Percentiles rank a stretch among this genome's conserved stretches.
Evolutionary conservation across 2,113 vertebrate genomes (phyloP).

Genomic region (Paradisaea rubra): DNA sequence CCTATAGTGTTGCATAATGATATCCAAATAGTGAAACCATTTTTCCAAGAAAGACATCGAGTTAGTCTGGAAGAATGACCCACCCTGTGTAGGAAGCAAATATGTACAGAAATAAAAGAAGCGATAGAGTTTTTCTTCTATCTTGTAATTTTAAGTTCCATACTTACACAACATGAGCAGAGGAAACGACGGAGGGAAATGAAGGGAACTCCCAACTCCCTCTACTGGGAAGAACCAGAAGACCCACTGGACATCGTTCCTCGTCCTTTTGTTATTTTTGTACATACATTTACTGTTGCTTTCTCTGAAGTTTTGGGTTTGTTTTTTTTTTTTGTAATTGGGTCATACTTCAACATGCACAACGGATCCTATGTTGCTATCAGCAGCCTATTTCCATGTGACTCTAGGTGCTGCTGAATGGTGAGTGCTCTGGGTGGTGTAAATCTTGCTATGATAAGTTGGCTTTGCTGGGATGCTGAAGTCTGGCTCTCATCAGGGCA

Average conservation of each 20-base stretch:
- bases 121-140: background rate
- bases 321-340: background rate
- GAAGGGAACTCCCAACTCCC: conserved; percentile 18
- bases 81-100: background rate
- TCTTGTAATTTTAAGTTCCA: background rate
- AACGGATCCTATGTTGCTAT: background rate
- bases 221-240: background rate
- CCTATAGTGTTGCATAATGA: background rate
- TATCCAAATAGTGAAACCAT: background rate
- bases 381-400: background rate
- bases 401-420: background rate
- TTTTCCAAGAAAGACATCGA: background rate
- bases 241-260: background rate
- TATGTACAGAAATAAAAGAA: background rate
- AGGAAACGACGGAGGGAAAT: background rate
- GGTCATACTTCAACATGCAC: background rate
- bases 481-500: background rate
- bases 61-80: background rate
- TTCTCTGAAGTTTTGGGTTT: background rate
- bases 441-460: background rate
- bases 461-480: background rate
- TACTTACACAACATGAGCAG: background rate
- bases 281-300: background rate
- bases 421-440: background rate
- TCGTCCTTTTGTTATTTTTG: background rate